These are phyloP conservation scores for Stegophylla sp. DNA, from an alignment of 2,888 invertebrate genomes.

Conservation along the genomic window DNA sequence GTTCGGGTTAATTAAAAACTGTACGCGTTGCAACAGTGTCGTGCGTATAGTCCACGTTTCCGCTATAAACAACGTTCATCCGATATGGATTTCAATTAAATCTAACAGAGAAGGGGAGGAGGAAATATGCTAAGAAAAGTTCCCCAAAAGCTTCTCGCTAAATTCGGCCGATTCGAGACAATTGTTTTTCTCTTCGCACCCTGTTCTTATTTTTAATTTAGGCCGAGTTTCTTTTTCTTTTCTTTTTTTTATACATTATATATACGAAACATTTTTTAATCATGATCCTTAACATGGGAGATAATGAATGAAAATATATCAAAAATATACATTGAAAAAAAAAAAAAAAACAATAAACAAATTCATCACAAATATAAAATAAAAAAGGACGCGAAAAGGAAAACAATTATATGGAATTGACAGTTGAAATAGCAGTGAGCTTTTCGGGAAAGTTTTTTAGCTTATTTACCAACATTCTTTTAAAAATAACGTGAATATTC, in stretches of 20 bases:
- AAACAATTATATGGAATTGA: too few relatives aligned
- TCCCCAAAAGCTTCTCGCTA: neutral
- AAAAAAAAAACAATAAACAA: neutral
- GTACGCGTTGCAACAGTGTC: neutral
- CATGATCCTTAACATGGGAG: too few relatives aligned
- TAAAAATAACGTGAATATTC: too few relatives aligned
- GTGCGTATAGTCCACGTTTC: neutral
- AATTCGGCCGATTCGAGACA: too few relatives aligned
- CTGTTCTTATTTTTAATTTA: neutral
- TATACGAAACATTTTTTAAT: too few relatives aligned
- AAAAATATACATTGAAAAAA: too few relatives aligned
- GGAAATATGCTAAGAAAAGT: neutral
- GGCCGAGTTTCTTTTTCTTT: neutral
- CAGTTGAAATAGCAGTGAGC: too few relatives aligned
- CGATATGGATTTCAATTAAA: constrained; percentile 52
- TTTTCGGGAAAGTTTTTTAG: too few relatives aligned
- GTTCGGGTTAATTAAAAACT: constrained; percentile 33
- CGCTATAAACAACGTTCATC: constrained; percentile 39
- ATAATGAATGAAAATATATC: too few relatives aligned
- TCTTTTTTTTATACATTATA: neutral
- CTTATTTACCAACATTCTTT: too few relatives aligned
- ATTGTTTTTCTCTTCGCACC: neutral
- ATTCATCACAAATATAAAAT: neutral
- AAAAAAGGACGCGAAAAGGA: too few relatives aligned
- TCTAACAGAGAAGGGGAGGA: too few relatives aligned